Percentiles rank a stretch among this genome's conserved stretches.
Conservation (phyloP, 2,113 vertebrate genomes). For the Potamarius usumacintae region DNA sequence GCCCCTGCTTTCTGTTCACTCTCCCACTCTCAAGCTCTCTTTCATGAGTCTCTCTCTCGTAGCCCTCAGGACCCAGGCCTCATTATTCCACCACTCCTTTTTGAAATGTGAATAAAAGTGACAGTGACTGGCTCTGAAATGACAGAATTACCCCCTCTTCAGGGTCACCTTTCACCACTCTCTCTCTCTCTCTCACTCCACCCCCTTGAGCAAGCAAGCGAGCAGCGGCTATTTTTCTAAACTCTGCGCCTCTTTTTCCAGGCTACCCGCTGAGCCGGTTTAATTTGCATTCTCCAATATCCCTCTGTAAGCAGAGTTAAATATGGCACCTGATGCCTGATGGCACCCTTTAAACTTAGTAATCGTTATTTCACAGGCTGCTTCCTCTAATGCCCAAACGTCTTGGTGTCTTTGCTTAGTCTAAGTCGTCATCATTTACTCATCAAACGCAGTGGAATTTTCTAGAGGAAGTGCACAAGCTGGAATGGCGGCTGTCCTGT, state of each 20-base stretch:
- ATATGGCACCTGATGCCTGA: neutral
- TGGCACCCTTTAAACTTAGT: neutral
- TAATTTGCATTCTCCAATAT: conserved; percentile 11
- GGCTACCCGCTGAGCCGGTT: neutral
- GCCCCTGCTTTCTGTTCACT: conserved; percentile 25
- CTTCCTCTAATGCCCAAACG: neutral
- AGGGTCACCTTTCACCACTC: conserved; percentile 66
- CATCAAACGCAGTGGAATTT: conserved; percentile 28
- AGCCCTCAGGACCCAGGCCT: conserved; percentile 59
- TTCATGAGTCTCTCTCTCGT: conserved; percentile 27
- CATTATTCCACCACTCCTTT: conserved; percentile 67
- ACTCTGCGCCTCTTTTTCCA: neutral
- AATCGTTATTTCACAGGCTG: neutral
- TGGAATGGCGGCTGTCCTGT: neutral
- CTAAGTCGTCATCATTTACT: neutral
- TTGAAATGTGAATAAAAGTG: conserved; percentile 74
- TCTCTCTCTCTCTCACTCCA: conserved; percentile 40
- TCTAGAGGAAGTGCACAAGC: conserved; percentile 6
- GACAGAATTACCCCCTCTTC: conserved; percentile 72
- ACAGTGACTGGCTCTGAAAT: conserved; percentile 68
- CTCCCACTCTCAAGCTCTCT: conserved; percentile 40
- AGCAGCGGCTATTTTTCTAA: conserved; percentile 13
- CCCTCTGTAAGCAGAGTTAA: neutral
- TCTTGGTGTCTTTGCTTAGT: neutral
- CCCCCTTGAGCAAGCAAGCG: conserved; percentile 9